Evolutionary conservation across 2,113 vertebrate species (phyloP).

Genomic region (Tetraodon nigroviridis): DNA sequence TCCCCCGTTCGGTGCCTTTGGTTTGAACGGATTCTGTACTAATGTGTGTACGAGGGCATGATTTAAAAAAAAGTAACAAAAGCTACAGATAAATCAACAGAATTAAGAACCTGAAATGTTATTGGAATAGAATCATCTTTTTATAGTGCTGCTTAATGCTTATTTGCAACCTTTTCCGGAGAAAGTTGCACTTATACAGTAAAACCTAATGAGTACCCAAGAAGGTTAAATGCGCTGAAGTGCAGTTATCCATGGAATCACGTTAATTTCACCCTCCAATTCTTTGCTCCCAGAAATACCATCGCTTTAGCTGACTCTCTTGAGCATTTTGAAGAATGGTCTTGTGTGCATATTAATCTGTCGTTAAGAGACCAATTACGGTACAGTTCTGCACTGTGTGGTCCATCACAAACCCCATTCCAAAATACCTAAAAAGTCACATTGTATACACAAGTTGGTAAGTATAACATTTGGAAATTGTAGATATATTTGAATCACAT

Average conservation of each 20-base stretch:
- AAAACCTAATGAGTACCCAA: slow-evolving; percentile 10
- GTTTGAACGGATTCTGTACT: too few species aligned
- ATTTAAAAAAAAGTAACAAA: too few species aligned
- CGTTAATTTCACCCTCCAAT: slow-evolving; percentile 36
- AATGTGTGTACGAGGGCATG: too few species aligned
- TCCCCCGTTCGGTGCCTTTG: background rate
- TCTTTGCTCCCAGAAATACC: slow-evolving; percentile 43
- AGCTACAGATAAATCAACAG: too few species aligned
- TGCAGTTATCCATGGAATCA: slow-evolving; percentile 30
- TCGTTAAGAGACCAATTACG: slow-evolving; percentile 52
- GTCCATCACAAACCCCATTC: slow-evolving; percentile 28
- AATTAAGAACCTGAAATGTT: background rate
- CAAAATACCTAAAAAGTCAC: slow-evolving; percentile 6
- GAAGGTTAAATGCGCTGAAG: slow-evolving; percentile 34
- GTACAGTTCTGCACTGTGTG: slow-evolving; percentile 19
- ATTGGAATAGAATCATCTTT: background rate
- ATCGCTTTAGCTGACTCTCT: slow-evolving; percentile 64
- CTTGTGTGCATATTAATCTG: slow-evolving; percentile 57
- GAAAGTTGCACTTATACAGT: background rate
- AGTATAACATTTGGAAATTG: too few species aligned
- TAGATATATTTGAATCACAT: too few species aligned
- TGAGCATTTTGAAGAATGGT: slow-evolving; percentile 50
- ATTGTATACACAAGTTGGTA: background rate
- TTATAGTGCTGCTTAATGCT: background rate
- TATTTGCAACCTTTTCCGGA: too few species aligned